phyloP scores from a whole-genome alignment of 64 coral and sea anemone genomes.

The Acropora tenuis region DNA sequence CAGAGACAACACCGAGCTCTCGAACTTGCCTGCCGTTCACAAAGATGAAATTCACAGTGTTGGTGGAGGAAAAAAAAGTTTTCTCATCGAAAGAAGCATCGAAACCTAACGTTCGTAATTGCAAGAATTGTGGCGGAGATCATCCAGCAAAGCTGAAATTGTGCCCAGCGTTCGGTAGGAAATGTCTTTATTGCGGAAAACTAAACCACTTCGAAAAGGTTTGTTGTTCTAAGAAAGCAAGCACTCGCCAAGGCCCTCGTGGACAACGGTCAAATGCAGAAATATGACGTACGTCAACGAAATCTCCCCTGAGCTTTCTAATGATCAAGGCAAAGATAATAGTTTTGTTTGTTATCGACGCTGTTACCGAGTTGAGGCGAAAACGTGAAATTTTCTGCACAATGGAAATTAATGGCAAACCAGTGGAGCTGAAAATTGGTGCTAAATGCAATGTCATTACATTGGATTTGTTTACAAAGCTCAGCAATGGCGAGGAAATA shows the following conservation, averaged over 20 bases:
- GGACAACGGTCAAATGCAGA: background rate
- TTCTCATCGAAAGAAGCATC: background rate
- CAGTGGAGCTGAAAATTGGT: conserved; percentile 15
- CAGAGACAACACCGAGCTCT: background rate
- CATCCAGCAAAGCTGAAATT: background rate
- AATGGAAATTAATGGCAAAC: conserved; percentile 19
- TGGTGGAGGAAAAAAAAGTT: background rate
- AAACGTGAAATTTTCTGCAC: conserved; percentile 14
- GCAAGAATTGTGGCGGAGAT: conserved; percentile 32
- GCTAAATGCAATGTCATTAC: too few relatives aligned
- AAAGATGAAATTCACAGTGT: background rate
- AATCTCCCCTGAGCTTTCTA: background rate
- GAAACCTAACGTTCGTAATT: background rate
- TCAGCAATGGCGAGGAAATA: background rate
- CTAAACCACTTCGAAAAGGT: conserved; percentile 26
- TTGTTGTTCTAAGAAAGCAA: background rate
- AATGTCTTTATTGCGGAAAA: conserved; percentile 15
- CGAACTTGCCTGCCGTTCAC: background rate
- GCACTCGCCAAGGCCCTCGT: background rate
- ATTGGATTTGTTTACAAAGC: background rate
- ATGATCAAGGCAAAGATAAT: background rate
- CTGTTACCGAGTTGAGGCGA: too few relatives aligned
- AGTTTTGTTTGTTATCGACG: conserved; percentile 19
- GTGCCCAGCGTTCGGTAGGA: background rate
- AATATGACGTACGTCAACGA: background rate